Conservation (phyloP, 2,797 vertebrate genomes). For the Leontopithecus rosalia region DNA sequence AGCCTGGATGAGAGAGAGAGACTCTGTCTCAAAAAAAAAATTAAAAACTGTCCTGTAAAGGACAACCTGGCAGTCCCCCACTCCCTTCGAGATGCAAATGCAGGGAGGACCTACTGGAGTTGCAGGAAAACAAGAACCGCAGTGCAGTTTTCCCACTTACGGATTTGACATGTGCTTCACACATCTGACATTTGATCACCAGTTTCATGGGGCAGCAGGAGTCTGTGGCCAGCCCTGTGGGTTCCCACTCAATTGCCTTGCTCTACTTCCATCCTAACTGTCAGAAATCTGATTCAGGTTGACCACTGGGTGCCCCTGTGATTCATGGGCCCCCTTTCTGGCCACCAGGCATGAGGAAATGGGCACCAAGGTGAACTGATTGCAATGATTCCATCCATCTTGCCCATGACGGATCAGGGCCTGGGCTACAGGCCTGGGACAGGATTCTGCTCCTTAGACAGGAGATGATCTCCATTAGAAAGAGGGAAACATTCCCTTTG, state of each 20-base stretch:
- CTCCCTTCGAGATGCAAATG: background rate
- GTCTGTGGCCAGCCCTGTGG: background rate
- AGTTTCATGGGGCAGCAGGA: background rate
- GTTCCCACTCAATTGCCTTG: background rate
- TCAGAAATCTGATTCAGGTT: background rate
- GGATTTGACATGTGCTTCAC: background rate
- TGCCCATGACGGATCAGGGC: background rate
- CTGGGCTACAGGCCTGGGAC: background rate
- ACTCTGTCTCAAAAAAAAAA: background rate
- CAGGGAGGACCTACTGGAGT: background rate
- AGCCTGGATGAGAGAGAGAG: background rate
- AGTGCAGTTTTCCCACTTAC: background rate
- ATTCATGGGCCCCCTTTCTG: background rate
- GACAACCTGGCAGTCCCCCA: background rate
- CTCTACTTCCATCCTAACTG: background rate
- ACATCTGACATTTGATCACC: background rate
- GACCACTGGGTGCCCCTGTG: background rate
- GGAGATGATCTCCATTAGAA: background rate
- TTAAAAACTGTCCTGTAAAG: background rate
- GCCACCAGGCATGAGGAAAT: background rate
- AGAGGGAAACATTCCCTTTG: background rate
- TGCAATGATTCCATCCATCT: accelerated
- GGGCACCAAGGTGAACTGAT: background rate
- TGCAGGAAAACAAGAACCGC: background rate
- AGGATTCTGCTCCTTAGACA: background rate